Base-by-base conservation (phyloP, 2,888 invertebrate species). In the Chrysodeixis includens region DNA sequence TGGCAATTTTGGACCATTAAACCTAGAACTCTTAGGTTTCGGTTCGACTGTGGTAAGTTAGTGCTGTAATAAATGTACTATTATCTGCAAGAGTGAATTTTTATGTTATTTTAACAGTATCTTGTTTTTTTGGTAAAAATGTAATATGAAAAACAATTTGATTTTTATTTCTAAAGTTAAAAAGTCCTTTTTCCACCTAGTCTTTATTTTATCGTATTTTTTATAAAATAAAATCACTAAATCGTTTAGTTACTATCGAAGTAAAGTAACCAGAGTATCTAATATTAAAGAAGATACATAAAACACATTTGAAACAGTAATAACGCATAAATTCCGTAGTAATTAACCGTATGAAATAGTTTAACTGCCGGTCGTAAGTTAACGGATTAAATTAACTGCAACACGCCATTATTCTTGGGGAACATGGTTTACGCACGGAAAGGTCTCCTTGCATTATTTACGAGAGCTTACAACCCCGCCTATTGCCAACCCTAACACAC, bases 361-460 rank as follows among this genome's bases (percentile, higher is more conserved):
- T 75, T 26, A 30, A 56, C 52, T 51, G 22, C 16, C 44, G 55
- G 54, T 61, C 49, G 53, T 18, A 16, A 64, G 20, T 56, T 30
- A 64, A 40, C 8, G 16, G 52, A 60, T 57, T 49, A 64, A 69
- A 77, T 56, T 68, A 60, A 74, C 68, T 70, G 60, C 67, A 71
- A 64, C 69, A 68, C 69, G 30, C 60, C 71, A 69, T 79, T 52
- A 77, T 76, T 57, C 71, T 20, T 22, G 7, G 26, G 9, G 26
- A 22, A 58, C 35, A 58, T 62, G 62, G 30, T 55, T 58, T 64
- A 69, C 57, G 59, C 63, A 40, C 63, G 44, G 30, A 62, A 69
- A 57, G 69, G 65, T 59, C 40, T 52, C 51, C 54, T 55, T 79
- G 62, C 70, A 78, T 80, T 72, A 80, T 80, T 80, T 72, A 80